Base-by-base conservation (phyloP, 2,888 invertebrate genomes). In the Poecilobothrus nobilitatus region DNA sequence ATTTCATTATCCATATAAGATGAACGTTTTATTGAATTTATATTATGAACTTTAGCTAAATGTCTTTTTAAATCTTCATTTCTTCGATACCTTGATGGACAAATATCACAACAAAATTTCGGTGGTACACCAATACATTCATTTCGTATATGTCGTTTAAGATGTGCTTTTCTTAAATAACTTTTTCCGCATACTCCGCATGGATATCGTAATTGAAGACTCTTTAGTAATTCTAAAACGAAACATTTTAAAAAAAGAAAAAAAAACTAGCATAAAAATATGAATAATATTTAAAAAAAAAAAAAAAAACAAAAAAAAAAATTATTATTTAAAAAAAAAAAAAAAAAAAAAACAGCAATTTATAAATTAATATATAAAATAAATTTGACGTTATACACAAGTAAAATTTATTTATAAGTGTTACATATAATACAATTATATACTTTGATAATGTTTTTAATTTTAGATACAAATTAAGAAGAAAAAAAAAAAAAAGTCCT, bases 61-160 rank as follows among this genome's bases (percentile, higher is more conserved):
- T 77, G 77, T 27, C 76, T 72, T 70, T 76, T 75, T 65, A 77
- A 72, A 69, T 76, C 76, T 68, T 78, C 77, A 68, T 75, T 78
- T 33, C 76, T 74, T 63, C 75, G 75, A 69, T 77, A 76, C 67
- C 75, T 74, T 22, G 75, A 73, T 33, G 75, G 72, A 70, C 78
- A 77, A 18, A 74, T 68, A 34, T 73, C 72, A 71, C 77, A 77
- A 65, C 74, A 72, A 71, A 74, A 78, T 73, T 75, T 76, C 65
- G 75, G 76, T 65, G 74, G 72, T 21, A 76, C 74, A 67, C 75
- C 76, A 69, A 77, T 76, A 69, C 78, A 78, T 71, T 77, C 77
- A 69, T 75, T 75, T 8, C 73, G 74, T 10, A 76, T 74, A 70
- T 78, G 77, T 9, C 78, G 75, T 68, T 76, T 76, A 6, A 77